Evolutionary conservation across 2,888 invertebrate genomes (phyloP).

Genomic region (Digitonthophagus gazella): DNA sequence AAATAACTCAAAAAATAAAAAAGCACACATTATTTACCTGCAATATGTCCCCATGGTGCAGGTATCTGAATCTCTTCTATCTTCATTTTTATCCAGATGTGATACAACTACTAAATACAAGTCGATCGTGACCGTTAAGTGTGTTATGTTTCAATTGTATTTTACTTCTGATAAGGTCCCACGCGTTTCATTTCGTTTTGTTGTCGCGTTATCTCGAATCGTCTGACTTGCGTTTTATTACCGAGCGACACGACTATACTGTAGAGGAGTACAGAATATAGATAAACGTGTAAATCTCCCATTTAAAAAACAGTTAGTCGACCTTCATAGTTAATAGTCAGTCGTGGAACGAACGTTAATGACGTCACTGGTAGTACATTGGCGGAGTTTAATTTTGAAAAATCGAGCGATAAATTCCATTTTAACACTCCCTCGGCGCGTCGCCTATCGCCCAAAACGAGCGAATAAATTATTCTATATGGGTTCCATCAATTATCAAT

Average conservation of each 20-base stretch:
- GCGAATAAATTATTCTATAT: neutral
- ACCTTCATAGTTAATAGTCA: no score
- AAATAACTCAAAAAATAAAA: neutral
- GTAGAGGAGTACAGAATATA: no score
- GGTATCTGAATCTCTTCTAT: conserved; percentile 47
- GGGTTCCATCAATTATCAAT: neutral
- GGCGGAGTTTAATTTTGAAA: neutral
- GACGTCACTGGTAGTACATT: neutral
- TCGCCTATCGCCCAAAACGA: neutral
- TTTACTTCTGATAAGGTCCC: neutral
- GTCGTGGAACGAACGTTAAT: neutral
- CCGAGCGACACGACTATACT: no score
- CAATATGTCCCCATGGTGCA: conserved; percentile 60
- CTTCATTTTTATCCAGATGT: conserved; percentile 22
- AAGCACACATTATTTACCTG: conserved; percentile 50
- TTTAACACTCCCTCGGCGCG: neutral
- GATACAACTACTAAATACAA: no score
- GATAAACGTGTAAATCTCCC: no score
- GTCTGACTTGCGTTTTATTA: neutral
- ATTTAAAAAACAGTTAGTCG: no score
- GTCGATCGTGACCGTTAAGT: no score
- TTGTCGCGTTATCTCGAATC: neutral
- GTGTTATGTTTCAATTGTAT: neutral
- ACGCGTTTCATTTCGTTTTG: neutral
- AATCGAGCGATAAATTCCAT: neutral